Evolutionary conservation across 2,797 vertebrate genomes (phyloP), one percentile per base, ranked within the genome.

Genomic region (Thalassophryne amazonica): DNA sequence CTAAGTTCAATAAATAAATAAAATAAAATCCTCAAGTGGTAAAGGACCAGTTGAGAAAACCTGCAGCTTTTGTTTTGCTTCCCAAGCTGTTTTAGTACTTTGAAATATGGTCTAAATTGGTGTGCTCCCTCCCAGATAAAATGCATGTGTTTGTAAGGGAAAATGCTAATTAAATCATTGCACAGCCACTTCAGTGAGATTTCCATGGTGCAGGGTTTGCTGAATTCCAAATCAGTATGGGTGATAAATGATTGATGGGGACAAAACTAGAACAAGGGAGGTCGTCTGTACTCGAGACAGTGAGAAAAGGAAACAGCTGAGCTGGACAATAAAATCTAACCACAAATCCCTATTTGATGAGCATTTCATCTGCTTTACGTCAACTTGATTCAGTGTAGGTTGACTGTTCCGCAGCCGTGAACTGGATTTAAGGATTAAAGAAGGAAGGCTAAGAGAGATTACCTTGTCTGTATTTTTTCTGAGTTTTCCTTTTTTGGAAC

Each of bases 341-440:
- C 30, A 9, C 37, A 37, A 21, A 36, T 47, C 43, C 12, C 2
- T 11, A 27, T 35, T 53, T 7, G 5, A 11, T 36, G 2, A 7
- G 16, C 27, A 42, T 58, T 68, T 60, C 21, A 46, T 51, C 59
- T 43, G 46, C 54, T 67, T 17, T 27, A 33, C 30, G 65, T 70
- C 28, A 3, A 25, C 49, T 46, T 16, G 10, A 25, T 43, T 59
- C 29, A 15, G 43, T 19, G 16, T 41, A 46, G 33, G 49, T 6
- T 18, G 48, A 57, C 40, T 59, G 61, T 50, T 65, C 37, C 72
- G 36, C 3, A 2, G 60, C 15, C 30, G 3, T 82, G 68, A 76
- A 73, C 49, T 34, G 53, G 63, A 68, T 70, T 63, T 65, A 69
- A 63, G 33, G 32, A 53, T 35, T n/a, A 2, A 17, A 35, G 21